Base-by-base conservation (phyloP, 2,113 vertebrate genomes). In the Nanorana parkeri region DNA sequence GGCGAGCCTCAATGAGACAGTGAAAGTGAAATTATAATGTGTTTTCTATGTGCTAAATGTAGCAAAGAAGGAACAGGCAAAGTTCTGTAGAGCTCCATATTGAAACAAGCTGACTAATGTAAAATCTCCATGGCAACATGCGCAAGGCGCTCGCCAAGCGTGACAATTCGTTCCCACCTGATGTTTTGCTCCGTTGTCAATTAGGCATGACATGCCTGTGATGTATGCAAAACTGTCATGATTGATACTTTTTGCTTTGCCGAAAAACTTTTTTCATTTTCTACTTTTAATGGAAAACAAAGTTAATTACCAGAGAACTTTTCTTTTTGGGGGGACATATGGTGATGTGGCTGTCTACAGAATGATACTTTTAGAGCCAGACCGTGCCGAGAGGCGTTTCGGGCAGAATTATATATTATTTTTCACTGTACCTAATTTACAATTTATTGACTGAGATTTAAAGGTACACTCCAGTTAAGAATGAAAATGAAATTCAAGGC, bases 21-120 rank as follows among this genome's bases (percentile, higher is more conserved):
- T 26, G 36, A 71, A 61, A 69, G 55, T 17, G 17, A 73, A 54
- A 56, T 76, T 66, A 58, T 58, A 56, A 64, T 74, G 55, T 80
- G 66, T 68, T 55, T 64, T 82, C 61, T 61, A 54, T 82, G n/a
- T 68, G 80, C 21, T 82, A 82, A 82, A 82, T 82, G 80, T 82
- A 82, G 71, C 71, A 82, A 19, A 64, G 69, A 72, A 64, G 52
- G 32, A 56, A 54, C 64, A 24, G 51, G 36, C 52, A 29, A 82
- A 75, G 24, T 75, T 75, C 21, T 26, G 21, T 28, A 7, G 52
- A 56, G 21, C 41, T 56, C 19, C 11, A 15, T 23, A 51, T n/a
- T n/a, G 64, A 76, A 67, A 76, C 51, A 47, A 58, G 52, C 64
- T 60, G 63, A 58, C 80, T 75, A 82, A 75, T 82, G 71, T 58